Conservation (phyloP, 2,888 invertebrate species). For the Creontiades dilutus region DNA sequence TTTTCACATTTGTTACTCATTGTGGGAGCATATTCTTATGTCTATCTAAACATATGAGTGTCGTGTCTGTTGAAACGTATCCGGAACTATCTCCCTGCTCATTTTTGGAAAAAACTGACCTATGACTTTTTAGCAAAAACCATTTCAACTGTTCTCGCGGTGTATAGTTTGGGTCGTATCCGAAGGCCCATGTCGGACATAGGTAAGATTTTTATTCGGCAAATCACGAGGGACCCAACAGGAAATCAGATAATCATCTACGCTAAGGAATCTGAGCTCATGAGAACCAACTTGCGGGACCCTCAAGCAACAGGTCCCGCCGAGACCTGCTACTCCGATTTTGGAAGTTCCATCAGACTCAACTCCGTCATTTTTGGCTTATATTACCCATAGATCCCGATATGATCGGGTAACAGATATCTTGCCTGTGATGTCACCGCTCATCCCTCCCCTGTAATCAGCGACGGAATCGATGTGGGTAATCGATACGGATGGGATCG, state of each 20-base stretch:
- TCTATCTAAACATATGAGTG: no score
- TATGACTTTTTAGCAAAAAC: no score
- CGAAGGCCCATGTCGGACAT: no score
- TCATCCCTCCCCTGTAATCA: not conserved
- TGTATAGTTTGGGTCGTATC: no score
- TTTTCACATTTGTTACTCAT: no score
- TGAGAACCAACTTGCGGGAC: not conserved
- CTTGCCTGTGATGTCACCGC: conserved; percentile 2
- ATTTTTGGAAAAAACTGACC: no score
- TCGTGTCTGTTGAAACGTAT: no score
- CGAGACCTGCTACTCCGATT: not conserved
- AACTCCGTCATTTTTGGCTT: not conserved
- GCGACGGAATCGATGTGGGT: not conserved
- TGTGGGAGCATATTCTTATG: no score
- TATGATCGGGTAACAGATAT: conserved; percentile 10
- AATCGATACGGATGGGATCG: not conserved
- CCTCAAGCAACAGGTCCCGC: not conserved
- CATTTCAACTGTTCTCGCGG: no score
- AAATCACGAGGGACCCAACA: not conserved
- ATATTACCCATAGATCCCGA: not conserved
- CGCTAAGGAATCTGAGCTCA: not conserved
- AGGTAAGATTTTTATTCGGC: no score
- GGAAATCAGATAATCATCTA: conserved; percentile 10
- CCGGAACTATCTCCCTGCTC: no score
- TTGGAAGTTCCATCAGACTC: not conserved